These are phyloP conservation scores for Actinernus sp. DNA, from an alignment of 92 coral and sea anemone species.

Conservation along the genomic window DNA sequence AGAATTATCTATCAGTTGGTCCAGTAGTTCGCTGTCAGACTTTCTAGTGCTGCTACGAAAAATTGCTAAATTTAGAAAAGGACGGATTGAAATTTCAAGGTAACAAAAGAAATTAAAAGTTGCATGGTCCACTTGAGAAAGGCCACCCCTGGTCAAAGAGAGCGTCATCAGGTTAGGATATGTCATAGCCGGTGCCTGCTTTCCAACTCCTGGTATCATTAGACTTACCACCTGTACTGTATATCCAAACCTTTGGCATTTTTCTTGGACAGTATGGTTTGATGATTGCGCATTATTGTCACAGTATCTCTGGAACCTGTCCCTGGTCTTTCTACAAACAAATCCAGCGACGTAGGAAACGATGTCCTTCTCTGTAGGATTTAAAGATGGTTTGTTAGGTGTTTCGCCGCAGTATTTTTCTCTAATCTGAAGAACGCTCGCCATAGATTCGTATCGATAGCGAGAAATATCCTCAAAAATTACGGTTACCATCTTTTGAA, in stretches of 20 bases:
- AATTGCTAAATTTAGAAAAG: constrained; percentile 22
- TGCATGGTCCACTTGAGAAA: constrained; percentile 10
- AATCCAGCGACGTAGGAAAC: constrained; percentile 52
- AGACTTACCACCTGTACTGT: neutral
- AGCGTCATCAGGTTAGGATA: constrained; percentile 44
- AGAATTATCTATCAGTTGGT: constrained; percentile 26
- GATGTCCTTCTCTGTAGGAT: constrained; percentile 15
- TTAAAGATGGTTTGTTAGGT: too few relatives aligned
- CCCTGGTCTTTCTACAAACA: constrained; percentile 54
- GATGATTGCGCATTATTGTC: neutral
- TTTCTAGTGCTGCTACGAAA: constrained; percentile 33
- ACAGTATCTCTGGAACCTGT: constrained; percentile 19
- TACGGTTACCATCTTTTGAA: constrained; percentile 26
- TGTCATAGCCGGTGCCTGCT: constrained; percentile 34
- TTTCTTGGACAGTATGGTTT: neutral
- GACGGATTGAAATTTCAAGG: constrained; percentile 36
- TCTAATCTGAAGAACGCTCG: too few relatives aligned
- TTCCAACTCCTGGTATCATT: constrained; percentile 7
- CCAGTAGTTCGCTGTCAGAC: constrained; percentile 31
- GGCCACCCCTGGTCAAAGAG: constrained; percentile 53
- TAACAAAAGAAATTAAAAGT: constrained; percentile 37
- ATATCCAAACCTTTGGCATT: neutral
- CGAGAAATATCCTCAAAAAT: constrained; percentile 18
- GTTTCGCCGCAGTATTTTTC: too few relatives aligned
- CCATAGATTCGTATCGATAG: constrained; percentile 14